A percentile compares a stretch with the other conserved stretches of the same genome.
Conservation (phyloP, 2,888 invertebrate species). For the Heteromyza rotundicornis region DNA sequence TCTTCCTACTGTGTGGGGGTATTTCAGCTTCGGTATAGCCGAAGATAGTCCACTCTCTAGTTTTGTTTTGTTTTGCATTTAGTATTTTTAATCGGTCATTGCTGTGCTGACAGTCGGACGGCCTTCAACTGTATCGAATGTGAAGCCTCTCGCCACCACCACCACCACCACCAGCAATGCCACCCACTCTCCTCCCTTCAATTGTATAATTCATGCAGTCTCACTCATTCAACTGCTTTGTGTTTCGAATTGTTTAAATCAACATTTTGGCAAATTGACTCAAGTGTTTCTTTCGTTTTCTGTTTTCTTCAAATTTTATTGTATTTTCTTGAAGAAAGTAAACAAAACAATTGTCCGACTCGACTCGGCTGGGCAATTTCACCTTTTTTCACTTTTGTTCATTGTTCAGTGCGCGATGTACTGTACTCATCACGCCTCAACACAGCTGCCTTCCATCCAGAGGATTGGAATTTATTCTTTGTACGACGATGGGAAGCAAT, state of each 20-base stretch:
- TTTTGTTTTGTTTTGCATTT: not conserved
- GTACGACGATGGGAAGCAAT: too few relatives aligned
- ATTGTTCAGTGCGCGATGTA: too few relatives aligned
- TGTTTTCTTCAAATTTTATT: too few relatives aligned
- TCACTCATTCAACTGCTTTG: not conserved
- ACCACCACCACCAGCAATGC: too few relatives aligned
- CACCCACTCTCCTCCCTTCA: not conserved
- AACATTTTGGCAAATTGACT: constrained; percentile 5
- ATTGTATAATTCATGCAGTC: not conserved
- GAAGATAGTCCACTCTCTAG: too few relatives aligned
- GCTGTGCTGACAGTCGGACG: constrained; percentile 35
- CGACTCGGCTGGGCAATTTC: too few relatives aligned
- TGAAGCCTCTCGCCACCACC: not conserved
- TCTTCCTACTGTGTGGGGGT: too few relatives aligned
- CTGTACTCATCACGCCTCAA: too few relatives aligned
- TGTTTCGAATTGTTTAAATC: not conserved
- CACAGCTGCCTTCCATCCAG: too few relatives aligned
- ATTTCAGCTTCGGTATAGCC: too few relatives aligned
- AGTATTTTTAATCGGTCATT: constrained; percentile 43
- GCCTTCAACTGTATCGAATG: constrained; percentile 49
- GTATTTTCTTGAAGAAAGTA: not conserved
- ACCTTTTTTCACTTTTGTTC: too few relatives aligned
- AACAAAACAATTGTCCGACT: not conserved
- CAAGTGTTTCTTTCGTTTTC: constrained; percentile 1
- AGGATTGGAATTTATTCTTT: too few relatives aligned